Percentiles rank a stretch among this genome's conserved stretches.
These are phyloP conservation scores for Periophthalmus magnuspinnatus DNA, from an alignment of 2,797 vertebrate species.

Conservation along the genomic window DNA sequence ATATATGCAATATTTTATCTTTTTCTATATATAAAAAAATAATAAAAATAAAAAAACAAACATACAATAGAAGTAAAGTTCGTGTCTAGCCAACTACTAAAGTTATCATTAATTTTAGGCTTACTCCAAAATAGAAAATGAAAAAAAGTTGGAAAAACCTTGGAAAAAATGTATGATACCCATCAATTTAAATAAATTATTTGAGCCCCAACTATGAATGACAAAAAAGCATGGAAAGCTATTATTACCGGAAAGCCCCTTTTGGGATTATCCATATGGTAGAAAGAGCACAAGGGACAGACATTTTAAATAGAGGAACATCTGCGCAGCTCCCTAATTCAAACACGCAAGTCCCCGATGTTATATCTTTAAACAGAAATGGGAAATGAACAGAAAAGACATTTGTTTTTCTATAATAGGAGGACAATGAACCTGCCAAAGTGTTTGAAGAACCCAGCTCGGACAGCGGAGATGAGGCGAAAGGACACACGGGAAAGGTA, in stretches of 20 bases:
- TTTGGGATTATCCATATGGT: conserved; percentile 28
- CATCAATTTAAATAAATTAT: not conserved
- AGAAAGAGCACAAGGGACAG: conserved; percentile 5
- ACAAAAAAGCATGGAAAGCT: not conserved
- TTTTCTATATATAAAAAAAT: no score
- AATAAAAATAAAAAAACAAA: no score
- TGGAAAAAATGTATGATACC: not conserved
- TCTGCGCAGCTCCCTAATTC: conserved; percentile 22
- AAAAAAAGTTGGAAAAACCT: not conserved
- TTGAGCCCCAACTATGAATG: not conserved
- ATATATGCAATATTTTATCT: no score
- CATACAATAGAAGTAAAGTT: no score
- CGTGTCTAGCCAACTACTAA: no score
- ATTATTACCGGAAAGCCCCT: conserved; percentile 18
- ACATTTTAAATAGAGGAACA: conserved; percentile 21
- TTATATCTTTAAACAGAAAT: conserved; percentile 11
- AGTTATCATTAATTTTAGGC: no score
- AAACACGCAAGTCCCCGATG: conserved; percentile 18
- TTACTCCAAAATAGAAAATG: not conserved
- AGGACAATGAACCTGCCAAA: conserved; percentile 84
- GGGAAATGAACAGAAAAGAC: conserved; percentile 19
- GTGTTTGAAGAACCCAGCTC: conserved; percentile 83
- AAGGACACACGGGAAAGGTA: conserved; percentile 80
- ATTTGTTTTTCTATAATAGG: conserved; percentile 66
- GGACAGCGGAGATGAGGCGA: conserved; percentile 72